phyloP scores from a whole-genome alignment of 2,113 vertebrate genomes.

The Narcine bancroftii region DNA sequence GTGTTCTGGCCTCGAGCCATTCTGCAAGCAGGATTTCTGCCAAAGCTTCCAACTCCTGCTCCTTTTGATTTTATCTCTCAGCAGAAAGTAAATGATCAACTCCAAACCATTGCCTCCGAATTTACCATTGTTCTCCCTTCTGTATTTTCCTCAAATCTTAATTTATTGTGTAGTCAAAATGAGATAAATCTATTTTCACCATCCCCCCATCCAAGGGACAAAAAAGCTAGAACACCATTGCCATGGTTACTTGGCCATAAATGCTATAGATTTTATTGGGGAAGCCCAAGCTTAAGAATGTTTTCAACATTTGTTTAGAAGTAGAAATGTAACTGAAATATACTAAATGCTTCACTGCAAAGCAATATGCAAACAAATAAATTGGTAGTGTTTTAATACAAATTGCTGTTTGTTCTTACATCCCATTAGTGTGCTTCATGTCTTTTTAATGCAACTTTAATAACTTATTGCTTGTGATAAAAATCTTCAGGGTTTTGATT shows the following conservation, averaged over 20 bases:
- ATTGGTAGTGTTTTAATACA: background rate
- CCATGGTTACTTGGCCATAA: background rate
- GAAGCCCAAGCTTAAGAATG: too few species aligned
- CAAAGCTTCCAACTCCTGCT: background rate
- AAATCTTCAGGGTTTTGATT: background rate
- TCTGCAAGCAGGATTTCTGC: background rate
- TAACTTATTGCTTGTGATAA: background rate
- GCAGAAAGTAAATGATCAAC: background rate
- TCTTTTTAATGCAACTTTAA: conserved; percentile 7
- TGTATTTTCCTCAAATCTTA: background rate
- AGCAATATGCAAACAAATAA: background rate
- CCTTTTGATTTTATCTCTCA: background rate
- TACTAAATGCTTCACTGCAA: background rate
- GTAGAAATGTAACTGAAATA: background rate
- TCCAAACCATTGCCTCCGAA: background rate
- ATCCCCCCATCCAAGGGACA: background rate
- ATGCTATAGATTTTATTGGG: background rate
- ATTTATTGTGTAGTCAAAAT: background rate
- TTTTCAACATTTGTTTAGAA: background rate
- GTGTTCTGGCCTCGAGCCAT: background rate
- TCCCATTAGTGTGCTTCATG: background rate
- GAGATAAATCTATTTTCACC: background rate
- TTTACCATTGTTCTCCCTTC: background rate
- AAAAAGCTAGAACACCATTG: background rate
- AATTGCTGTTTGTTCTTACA: conserved; percentile 6